Conservation (phyloP, 2,113 vertebrate genomes). For the Sceloporus tristichus region DNA sequence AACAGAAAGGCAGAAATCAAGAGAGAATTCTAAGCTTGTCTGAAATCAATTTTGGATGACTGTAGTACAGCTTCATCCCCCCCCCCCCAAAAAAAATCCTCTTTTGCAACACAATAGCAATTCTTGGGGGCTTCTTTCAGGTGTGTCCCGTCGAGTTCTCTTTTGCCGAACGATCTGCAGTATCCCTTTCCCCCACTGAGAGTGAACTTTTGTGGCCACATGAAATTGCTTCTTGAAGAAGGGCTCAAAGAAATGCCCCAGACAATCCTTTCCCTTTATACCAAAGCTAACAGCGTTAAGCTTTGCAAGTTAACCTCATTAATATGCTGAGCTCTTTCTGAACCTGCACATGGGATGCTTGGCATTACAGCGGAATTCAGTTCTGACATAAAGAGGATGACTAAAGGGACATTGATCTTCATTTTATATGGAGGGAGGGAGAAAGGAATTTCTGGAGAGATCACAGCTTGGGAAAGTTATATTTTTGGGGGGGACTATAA, state of each 20-base stretch:
- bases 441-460: not conserved
- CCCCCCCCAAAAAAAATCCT: not conserved
- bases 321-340: constrained; percentile 30
- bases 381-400: not conserved
- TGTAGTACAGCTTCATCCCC: not conserved
- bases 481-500: not conserved
- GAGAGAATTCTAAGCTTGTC: no score
- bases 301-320: constrained; percentile 59
- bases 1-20: no score
- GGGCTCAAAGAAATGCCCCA: not conserved
- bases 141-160: constrained; percentile 14
- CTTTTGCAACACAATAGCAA: not conserved
- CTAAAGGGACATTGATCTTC: constrained; percentile 34
- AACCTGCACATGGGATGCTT: constrained; percentile 5
- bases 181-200: not conserved
- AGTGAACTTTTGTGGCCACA: constrained; percentile 14
- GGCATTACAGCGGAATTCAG: constrained; percentile 41
- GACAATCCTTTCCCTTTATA: constrained; percentile 38
- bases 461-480: not conserved
- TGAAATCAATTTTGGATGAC: not conserved
- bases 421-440: constrained; percentile 6
- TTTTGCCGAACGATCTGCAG: not conserved
- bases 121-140: not conserved
- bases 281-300: constrained; percentile 34
- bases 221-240: not conserved